A percentile compares a stretch with the other conserved stretches of the same genome.
Conservation (phyloP, 2,797 vertebrate genomes). For the Meriones psammophilus region DNA sequence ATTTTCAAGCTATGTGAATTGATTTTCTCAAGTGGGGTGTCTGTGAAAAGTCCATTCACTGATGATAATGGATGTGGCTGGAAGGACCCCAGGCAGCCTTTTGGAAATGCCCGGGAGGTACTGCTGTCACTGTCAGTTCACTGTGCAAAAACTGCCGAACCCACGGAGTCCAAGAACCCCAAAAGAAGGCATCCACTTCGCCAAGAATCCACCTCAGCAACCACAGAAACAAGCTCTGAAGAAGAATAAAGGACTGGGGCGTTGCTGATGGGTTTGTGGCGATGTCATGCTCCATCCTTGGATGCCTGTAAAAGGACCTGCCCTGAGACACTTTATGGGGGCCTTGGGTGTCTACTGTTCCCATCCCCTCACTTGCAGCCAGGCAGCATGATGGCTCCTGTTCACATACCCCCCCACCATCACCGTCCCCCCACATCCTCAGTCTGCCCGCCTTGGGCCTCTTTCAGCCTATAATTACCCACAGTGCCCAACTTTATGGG, state of each 20-base stretch:
- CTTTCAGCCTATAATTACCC: slow-evolving; percentile 76
- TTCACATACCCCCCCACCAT: not conserved
- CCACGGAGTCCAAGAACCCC: not conserved
- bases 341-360: slow-evolving; percentile 61
- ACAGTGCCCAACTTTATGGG: slow-evolving; percentile 59
- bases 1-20: not conserved
- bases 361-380: slow-evolving; percentile 27
- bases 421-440: not conserved
- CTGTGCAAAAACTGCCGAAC: not conserved
- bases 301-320: slow-evolving; percentile 69
- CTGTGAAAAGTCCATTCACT: slow-evolving; percentile 39
- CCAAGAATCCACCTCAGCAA: slow-evolving; percentile 42
- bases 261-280: slow-evolving; percentile 8
- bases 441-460: slow-evolving; percentile 55
- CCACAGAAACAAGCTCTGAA: slow-evolving; percentile 55
- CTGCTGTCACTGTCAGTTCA: not conserved
- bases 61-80: not conserved
- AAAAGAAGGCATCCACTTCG: slow-evolving; percentile 32
- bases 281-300: slow-evolving; percentile 64
- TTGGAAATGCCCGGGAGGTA: not conserved
- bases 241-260: not conserved
- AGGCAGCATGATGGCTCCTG: slow-evolving; percentile 55
- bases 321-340: slow-evolving; percentile 55
- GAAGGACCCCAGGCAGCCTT: not conserved
- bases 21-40: not conserved